Evolutionary conservation across 2,113 vertebrate genomes (phyloP), one percentile per base, ranked within the genome.

Genomic region (Herpailurus yagouaroundi): DNA sequence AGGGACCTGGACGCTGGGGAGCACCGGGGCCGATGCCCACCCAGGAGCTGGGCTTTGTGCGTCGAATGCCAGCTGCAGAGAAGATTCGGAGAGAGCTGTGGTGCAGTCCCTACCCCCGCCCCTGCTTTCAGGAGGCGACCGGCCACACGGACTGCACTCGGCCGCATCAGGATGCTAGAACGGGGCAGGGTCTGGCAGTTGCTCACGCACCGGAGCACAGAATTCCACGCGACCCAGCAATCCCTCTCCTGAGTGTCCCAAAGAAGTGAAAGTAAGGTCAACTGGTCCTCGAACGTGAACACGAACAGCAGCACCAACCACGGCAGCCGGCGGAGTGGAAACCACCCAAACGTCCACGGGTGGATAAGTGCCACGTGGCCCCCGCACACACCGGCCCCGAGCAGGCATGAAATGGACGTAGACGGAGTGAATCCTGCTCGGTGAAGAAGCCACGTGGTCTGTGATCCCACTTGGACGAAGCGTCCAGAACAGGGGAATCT

Each of bases 341-440:
- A 27, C 41, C 1, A 3, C 15, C 14, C 4, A 1, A 21, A 21
- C 0, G 10, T 18, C 36, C 21, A 14, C 18, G 3, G 12, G 27
- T 0, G 7, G 82, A 45, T 6, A 12, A 16, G 19, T 13, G 0
- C 14, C 3, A 16, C 1, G 12, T 1, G 38, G 36, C 18, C 1
- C 11, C 1, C 11, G 25, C 25, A 7, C 7, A 11, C 8, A 0
- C 4, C 0, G 0, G 48, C 48, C 48, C 11, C 23, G 0, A 16
- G 18, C 9, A 5, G 81, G 71, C 36, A 11, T 0, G 45, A 45
- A 45, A 45, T 1, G 45, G 45, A 8, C 45, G 7, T 8, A 45
- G 45, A 45, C 7, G 7, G 45, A 45, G 45, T 45, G 45, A 45
- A 8, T 45, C 1, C 8, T 0, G 18, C 68, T 8, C 3, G 2